Evolutionary conservation across 2,113 vertebrate genomes (phyloP).

Genomic region (Trichechus manatus): DNA sequence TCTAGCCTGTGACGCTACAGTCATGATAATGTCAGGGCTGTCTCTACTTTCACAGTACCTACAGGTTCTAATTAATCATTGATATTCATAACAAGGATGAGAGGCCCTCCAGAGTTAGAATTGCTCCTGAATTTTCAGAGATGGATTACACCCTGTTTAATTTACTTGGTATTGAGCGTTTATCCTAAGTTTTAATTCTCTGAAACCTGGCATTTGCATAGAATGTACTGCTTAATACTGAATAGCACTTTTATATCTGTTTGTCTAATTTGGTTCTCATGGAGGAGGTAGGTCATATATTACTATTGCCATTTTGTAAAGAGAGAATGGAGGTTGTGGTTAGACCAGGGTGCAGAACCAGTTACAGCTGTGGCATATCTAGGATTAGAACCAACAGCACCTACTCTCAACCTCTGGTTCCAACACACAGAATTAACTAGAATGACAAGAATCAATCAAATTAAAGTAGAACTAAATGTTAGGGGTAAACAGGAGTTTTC

Average conservation of each 20-base stretch:
- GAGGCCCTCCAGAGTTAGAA: background rate
- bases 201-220: background rate
- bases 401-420: background rate
- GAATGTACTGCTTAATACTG: background rate
- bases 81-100: background rate
- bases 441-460: background rate
- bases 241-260: background rate
- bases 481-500: background rate
- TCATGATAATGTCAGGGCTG: background rate
- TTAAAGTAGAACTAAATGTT: background rate
- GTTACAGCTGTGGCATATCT: background rate
- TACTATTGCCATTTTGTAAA: background rate
- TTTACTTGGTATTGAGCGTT: conserved; percentile 16
- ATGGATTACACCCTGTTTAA: conserved; percentile 6
- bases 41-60: background rate
- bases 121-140: background rate
- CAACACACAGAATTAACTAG: background rate
- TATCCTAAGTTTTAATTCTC: conserved; percentile 22
- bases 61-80: conserved; percentile 3
- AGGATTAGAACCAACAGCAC: background rate
- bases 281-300: background rate
- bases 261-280: background rate
- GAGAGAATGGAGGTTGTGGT: background rate
- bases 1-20: background rate
- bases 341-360: background rate